phyloP scores from a whole-genome alignment of 2,113 vertebrate genomes.

The Mobula hypostoma region DNA sequence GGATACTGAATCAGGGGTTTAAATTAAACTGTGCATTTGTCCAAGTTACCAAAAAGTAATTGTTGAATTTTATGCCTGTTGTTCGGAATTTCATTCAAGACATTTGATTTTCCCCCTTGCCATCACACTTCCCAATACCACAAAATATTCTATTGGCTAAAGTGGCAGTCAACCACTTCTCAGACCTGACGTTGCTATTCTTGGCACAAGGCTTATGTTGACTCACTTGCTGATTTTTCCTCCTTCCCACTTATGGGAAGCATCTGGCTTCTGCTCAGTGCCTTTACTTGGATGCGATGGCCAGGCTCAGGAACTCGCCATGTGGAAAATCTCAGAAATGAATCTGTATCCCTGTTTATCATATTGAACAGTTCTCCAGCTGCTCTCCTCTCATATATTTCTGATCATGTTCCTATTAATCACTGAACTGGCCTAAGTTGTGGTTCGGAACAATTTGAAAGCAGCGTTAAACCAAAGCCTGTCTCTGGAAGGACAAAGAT shows the following conservation, averaged over 20 bases:
- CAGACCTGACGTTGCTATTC: neutral
- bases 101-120: neutral
- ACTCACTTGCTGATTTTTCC: constrained; percentile 6
- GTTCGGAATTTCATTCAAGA: neutral
- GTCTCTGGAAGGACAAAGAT: neutral
- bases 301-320: constrained; percentile 16
- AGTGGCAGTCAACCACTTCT: neutral
- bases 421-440: constrained; percentile 9
- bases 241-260: constrained; percentile 1
- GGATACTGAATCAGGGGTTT: neutral
- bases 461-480: neutral
- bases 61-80: neutral
- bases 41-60: neutral
- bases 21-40: neutral
- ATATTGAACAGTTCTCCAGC: constrained; percentile 16
- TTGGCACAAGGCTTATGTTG: neutral
- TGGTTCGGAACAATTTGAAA: neutral
- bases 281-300: neutral
- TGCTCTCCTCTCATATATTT: constrained; percentile 16
- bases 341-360: constrained; percentile 18
- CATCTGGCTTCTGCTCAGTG: constrained; percentile 33
- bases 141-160: neutral
- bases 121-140: no score
- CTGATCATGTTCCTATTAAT: constrained; percentile 34
- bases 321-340: constrained; percentile 26